Conservation (phyloP, 2,113 vertebrate species). For the Odontesthes bonariensis region DNA sequence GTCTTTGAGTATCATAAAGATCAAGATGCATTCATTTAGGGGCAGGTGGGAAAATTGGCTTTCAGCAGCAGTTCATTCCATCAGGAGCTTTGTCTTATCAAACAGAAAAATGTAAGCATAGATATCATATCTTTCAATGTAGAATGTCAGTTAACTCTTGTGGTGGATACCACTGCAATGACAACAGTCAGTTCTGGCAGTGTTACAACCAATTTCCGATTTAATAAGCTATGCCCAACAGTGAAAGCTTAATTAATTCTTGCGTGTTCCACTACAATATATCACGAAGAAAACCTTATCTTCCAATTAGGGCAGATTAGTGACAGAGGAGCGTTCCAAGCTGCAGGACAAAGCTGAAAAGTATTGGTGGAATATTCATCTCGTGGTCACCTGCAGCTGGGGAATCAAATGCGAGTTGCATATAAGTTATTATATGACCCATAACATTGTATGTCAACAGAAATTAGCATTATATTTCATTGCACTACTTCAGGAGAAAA, state of each 20-base stretch:
- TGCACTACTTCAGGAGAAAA: neutral
- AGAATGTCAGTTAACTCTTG: slow-evolving; percentile 16
- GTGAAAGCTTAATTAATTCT: slow-evolving; percentile 57
- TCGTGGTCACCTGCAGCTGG: slow-evolving; percentile 43
- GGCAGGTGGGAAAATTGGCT: slow-evolving; percentile 32
- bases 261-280: slow-evolving; percentile 21
- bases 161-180: slow-evolving; percentile 17
- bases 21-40: slow-evolving; percentile 36
- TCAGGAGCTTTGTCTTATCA: slow-evolving; percentile 85
- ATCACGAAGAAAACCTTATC: slow-evolving; percentile 59
- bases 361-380: slow-evolving; percentile 48
- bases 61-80: slow-evolving; percentile 81
- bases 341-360: slow-evolving; percentile 49
- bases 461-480: slow-evolving; percentile 22
- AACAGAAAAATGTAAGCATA: slow-evolving; percentile 76
- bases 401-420: slow-evolving; percentile 34
- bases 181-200: slow-evolving; percentile 40
- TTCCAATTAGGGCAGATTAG: slow-evolving; percentile 67
- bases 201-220: slow-evolving; percentile 42
- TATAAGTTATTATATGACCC: slow-evolving; percentile 6
- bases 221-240: slow-evolving; percentile 45
- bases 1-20: slow-evolving; percentile 62
- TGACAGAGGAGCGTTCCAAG: slow-evolving; percentile 63
- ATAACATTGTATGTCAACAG: slow-evolving; percentile 11
- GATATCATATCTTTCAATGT: neutral